phyloP scores from a whole-genome alignment of 37 sponge, comb jelly and placozoan species.

The Aphrocallistes beatrix region DNA sequence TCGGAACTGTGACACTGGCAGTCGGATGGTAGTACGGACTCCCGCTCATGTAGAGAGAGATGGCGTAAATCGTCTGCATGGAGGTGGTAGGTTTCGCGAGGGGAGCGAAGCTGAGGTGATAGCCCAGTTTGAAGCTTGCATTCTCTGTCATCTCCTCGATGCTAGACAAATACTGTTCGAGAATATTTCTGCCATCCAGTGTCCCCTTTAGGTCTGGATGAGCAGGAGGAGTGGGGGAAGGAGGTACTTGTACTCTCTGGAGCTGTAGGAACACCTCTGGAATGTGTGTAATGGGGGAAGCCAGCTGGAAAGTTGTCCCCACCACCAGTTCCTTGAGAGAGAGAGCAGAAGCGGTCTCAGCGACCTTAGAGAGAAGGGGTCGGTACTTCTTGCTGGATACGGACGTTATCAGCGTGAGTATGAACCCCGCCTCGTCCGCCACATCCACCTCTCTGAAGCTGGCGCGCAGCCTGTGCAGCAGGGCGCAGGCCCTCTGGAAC shows the following conservation, averaged over 20 bases:
- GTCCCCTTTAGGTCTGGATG: not conserved
- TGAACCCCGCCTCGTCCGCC: not conserved
- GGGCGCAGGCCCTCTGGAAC: constrained; percentile 12
- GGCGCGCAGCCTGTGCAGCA: not conserved
- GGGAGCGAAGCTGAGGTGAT: not conserved
- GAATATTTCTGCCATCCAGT: not conserved
- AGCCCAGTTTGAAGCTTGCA: not conserved
- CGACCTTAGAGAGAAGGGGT: not conserved
- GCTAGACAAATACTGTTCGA: not conserved
- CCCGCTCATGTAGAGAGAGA: not conserved
- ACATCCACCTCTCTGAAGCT: not conserved
- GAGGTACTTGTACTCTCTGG: not conserved
- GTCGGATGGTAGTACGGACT: constrained; percentile 1
- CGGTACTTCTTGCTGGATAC: not conserved
- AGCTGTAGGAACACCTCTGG: not conserved
- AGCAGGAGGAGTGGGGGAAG: not conserved
- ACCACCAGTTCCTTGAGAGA: not conserved
- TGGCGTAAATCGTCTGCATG: constrained; percentile 4
- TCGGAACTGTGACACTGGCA: not conserved
- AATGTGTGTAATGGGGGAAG: not conserved
- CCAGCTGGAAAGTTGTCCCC: constrained; percentile 6
- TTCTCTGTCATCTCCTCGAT: not conserved
- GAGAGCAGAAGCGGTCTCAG: not conserved
- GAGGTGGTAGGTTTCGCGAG: not conserved
- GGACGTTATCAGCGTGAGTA: not conserved